Conservation (phyloP, 2,888 invertebrate species). For the Leucoptera coffeella region DNA sequence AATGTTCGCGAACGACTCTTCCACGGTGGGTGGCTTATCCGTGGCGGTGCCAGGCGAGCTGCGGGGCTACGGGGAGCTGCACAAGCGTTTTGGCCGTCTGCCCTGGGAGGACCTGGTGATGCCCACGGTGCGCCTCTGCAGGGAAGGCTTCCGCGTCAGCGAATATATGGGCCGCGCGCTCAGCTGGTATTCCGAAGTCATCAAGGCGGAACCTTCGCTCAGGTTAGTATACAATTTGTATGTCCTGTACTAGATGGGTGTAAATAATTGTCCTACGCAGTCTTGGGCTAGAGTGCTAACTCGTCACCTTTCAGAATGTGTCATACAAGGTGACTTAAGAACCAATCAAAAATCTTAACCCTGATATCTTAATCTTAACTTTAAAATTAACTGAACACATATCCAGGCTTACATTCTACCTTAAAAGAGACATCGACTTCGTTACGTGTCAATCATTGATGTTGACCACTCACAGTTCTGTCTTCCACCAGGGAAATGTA, state of each 20-base stretch:
- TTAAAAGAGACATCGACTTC: too few species aligned
- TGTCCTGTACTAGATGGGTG: too few species aligned
- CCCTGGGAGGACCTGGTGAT: slow-evolving; percentile 64
- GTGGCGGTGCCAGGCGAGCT: slow-evolving; percentile 76
- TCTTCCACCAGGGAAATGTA: slow-evolving; percentile 30
- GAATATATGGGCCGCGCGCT: slow-evolving; percentile 47
- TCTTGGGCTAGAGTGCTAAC: too few species aligned
- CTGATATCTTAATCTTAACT: too few species aligned
- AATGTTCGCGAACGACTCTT: slow-evolving; percentile 44
- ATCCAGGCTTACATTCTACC: too few species aligned
- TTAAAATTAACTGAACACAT: too few species aligned
- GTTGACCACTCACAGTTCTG: too few species aligned
- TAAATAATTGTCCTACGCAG: too few species aligned
- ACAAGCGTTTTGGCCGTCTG: slow-evolving; percentile 58
- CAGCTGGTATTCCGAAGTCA: slow-evolving; percentile 11
- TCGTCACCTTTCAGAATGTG: too few species aligned
- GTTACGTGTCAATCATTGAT: too few species aligned
- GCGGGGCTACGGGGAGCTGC: slow-evolving; percentile 64
- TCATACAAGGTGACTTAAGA: too few species aligned
- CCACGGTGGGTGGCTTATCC: slow-evolving; percentile 43
- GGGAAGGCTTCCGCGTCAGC: slow-evolving; percentile 56
- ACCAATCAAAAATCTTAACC: too few species aligned
- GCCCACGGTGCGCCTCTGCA: slow-evolving; percentile 64
- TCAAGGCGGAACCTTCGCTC: neutral
- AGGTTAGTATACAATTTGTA: neutral